A percentile compares a stretch with the other conserved stretches of the same genome.
phyloP scores from a whole-genome alignment of 2,888 invertebrate species.

The Bellardia pandia region DNA sequence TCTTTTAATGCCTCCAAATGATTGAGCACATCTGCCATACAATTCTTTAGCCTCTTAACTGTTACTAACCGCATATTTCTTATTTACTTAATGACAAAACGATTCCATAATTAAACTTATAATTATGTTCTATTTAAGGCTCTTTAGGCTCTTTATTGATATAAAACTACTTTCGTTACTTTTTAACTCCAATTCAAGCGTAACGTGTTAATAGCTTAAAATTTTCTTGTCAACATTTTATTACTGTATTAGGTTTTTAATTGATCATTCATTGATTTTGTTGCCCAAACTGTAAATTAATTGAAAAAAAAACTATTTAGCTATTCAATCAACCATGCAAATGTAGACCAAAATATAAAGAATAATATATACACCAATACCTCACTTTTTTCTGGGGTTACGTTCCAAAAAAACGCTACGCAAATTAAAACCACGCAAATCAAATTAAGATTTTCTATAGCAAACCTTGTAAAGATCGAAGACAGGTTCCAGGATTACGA shows the following conservation, averaged over 20 bases:
- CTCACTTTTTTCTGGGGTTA: too few species aligned
- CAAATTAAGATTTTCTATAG: too few species aligned
- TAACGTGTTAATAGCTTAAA: conserved; percentile 24
- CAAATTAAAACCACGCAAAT: too few species aligned
- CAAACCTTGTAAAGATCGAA: too few species aligned
- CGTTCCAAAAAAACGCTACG: too few species aligned
- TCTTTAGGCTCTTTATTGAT: neutral
- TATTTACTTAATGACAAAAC: too few species aligned
- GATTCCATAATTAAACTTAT: neutral
- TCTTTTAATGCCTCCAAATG: too few species aligned
- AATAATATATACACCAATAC: neutral
- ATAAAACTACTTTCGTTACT: neutral
- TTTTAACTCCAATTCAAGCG: conserved; percentile 14
- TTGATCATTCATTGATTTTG: neutral
- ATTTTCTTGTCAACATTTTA: conserved; percentile 20
- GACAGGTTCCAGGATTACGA: too few species aligned
- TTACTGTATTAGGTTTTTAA: conserved; percentile 3
- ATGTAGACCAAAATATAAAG: neutral
- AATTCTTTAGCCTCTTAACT: neutral
- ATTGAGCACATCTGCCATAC: neutral
- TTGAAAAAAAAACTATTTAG: neutral
- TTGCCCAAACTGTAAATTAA: neutral
- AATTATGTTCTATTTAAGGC: neutral
- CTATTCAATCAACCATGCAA: conserved; percentile 11
- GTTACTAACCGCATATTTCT: neutral